These are phyloP conservation scores for Achlya flavicornis DNA, from an alignment of 2,888 invertebrate genomes.

Conservation along the genomic window DNA sequence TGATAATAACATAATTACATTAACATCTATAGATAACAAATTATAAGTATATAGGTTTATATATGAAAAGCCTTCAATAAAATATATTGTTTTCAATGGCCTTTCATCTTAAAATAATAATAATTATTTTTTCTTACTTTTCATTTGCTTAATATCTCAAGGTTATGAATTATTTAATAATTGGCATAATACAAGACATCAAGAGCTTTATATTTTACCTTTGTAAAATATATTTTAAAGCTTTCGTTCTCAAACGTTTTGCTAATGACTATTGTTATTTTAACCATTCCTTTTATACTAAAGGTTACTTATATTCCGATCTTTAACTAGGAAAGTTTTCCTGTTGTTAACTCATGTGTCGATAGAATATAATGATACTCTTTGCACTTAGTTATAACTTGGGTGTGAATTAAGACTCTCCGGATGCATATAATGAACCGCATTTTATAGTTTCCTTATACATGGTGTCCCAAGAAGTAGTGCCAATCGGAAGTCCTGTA, in stretches of 20 bases:
- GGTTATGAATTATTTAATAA: neutral
- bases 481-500: too few species aligned
- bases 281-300: neutral
- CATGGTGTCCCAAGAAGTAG: too few species aligned
- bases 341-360: neutral
- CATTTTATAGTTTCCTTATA: too few species aligned
- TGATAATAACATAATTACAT: too few species aligned
- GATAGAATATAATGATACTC: neutral
- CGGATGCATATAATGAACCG: too few species aligned
- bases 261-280: neutral
- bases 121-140: constrained; percentile 24
- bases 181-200: neutral
- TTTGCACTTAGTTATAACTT: too few species aligned
- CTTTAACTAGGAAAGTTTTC: too few species aligned
- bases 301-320: neutral
- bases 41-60: neutral
- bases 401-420: too few species aligned
- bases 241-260: neutral
- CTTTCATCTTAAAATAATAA: constrained; percentile 19
- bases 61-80: constrained; percentile 18
- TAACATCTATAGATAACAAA: neutral
- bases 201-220: constrained; percentile 3
- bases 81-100: constrained; percentile 18
- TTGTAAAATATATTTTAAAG: neutral
- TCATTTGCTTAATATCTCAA: neutral